These are phyloP conservation scores for Apamea crenata DNA, from an alignment of 2,888 invertebrate genomes.

Conservation along the genomic window DNA sequence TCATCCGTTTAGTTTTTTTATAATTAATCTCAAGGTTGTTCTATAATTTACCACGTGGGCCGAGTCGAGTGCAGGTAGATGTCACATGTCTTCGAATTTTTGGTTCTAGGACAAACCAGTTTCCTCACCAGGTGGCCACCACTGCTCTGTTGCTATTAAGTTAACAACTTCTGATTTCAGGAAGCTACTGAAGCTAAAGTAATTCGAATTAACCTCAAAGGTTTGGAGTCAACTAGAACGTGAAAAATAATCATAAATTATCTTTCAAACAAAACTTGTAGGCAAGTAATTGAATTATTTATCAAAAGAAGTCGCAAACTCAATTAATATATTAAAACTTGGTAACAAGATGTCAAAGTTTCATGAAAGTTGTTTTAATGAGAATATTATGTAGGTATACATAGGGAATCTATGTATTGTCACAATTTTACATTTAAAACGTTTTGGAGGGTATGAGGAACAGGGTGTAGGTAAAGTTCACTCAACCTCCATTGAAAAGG, in stretches of 20 bases:
- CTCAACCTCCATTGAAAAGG: too few species aligned
- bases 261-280: constrained; percentile 27
- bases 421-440: background rate
- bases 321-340: constrained; percentile 60
- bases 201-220: background rate
- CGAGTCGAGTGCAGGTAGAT: too few species aligned
- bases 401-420: background rate
- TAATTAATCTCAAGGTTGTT: too few species aligned
- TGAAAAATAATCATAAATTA: constrained; percentile 43
- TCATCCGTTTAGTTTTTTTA: too few species aligned
- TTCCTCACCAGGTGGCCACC: too few species aligned
- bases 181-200: background rate
- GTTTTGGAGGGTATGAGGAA: too few species aligned
- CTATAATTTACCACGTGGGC: too few species aligned
- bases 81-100: too few species aligned
- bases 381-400: constrained; percentile 16
- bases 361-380: constrained; percentile 20
- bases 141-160: too few species aligned
- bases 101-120: too few species aligned
- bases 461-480: too few species aligned
- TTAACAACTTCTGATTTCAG: too few species aligned
- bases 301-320: constrained; percentile 45
- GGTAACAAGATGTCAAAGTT: constrained; percentile 43
- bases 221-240: background rate
- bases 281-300: constrained; percentile 52